Base-by-base conservation (phyloP, 2,113 vertebrate genomes). In the Limanda limanda region DNA sequence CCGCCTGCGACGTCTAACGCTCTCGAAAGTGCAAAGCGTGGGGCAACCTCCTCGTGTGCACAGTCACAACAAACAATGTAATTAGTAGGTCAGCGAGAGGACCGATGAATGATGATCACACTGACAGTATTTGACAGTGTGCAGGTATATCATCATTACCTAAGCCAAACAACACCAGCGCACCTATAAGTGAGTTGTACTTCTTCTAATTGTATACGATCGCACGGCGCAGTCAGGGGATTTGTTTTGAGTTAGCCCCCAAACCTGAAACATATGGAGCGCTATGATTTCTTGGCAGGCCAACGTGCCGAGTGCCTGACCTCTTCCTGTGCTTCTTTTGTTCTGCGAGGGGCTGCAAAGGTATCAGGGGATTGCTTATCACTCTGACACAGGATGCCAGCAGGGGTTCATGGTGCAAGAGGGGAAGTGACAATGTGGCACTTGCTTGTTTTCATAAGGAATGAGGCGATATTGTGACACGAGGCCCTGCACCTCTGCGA, bases 331-430 rank as follows among this genome's bases (percentile, higher is more conserved):
- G 64, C 81, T 81, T 89, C 88, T 88, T 92, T 93, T 91, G 92
- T 92, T 89, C 81, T 67, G 72, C 45, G 65, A 87, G 81, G 84
- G 82, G 77, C 84, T 31, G 58, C 52, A 58, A 58, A 82, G 82
- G 86, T 85, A 87, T 89, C 88, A 59, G 71, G 92, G 86, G 90
- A 90, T 87, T 85, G 80, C 90, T 94, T 93, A 94, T 93, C 92
- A 83, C 86, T 83, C 82, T 90, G 87, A 87, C 85, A 88, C 91
- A 92, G 92, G 91, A 93, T 88, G 88, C 86, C 87, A 91, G 80
- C 78, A 78, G 89, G 85, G 88, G 86, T 83, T 69, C 86, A 82
- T 72, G 84, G 83, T 84, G 86, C 88, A 84, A 88, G 82, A 89
- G 75, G 89, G 92, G 91, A 93, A 92, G 90, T 89, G 86, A 90